These are phyloP conservation scores for Eugnorisma glareosa DNA, from an alignment of 2,888 invertebrate species.

Conservation along the genomic window DNA sequence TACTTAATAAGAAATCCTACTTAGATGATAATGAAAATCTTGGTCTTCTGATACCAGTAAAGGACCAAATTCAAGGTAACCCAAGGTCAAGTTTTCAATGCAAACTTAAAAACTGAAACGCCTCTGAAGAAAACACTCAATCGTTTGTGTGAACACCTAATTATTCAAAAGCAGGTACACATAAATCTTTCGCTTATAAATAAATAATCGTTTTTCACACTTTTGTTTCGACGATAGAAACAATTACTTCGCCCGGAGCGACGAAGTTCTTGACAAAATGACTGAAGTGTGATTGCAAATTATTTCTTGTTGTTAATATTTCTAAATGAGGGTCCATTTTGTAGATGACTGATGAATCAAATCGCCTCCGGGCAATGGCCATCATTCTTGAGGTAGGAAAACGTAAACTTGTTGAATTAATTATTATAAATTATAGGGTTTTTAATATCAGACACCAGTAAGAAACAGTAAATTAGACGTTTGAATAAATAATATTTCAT, in stretches of 20 bases:
- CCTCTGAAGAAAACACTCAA: neutral
- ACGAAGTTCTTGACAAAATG: constrained; percentile 49
- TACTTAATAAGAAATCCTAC: neutral
- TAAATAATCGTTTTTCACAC: constrained; percentile 29
- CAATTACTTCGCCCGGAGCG: constrained; percentile 45
- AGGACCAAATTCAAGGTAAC: too few relatives aligned
- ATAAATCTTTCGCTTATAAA: constrained; percentile 23
- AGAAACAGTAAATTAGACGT: neutral
- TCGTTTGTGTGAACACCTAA: neutral
- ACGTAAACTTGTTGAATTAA: neutral
- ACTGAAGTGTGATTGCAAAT: constrained; percentile 57
- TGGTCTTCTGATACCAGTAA: neutral
- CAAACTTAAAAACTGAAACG: neutral
- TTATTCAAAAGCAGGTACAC: neutral
- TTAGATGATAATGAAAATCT: neutral
- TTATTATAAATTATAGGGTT: neutral
- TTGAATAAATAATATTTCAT: too few relatives aligned
- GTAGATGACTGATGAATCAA: constrained; percentile 42
- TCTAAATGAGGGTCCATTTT: constrained; percentile 32
- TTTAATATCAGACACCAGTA: neutral
- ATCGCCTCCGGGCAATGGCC: constrained; percentile 16
- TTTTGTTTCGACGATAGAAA: constrained; percentile 27
- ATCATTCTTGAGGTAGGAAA: constrained; percentile 40
- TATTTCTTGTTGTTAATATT: constrained; percentile 52
- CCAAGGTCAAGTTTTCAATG: neutral